Evolutionary conservation across 2,888 invertebrate genomes (phyloP).

Genomic region (Zygogramma bicolorata): DNA sequence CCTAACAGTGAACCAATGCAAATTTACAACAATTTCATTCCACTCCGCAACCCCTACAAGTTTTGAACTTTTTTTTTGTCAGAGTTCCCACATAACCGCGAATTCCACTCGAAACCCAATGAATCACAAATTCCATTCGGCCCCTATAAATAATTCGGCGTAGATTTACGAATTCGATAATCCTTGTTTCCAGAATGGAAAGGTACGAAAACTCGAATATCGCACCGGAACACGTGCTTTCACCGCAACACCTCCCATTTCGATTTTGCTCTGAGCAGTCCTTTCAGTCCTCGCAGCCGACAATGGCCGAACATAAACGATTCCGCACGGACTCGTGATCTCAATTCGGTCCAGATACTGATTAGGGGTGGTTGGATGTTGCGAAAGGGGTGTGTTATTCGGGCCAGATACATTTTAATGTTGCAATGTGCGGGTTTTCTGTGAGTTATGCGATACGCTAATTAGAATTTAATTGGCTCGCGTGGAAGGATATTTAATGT

Average conservation of each 20-base stretch:
- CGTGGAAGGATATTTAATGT: neutral
- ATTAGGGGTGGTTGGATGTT: slow-evolving; percentile 36
- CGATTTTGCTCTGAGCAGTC: slow-evolving; percentile 30
- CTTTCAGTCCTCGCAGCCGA: slow-evolving; percentile 26
- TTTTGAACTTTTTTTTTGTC: neutral
- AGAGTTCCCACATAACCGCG: neutral
- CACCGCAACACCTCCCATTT: slow-evolving; percentile 31
- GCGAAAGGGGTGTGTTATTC: slow-evolving; percentile 38
- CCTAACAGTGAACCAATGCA: too few species aligned
- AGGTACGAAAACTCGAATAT: slow-evolving; percentile 4
- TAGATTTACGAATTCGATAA: neutral
- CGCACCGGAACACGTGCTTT: slow-evolving; percentile 28
- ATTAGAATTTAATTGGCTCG: neutral
- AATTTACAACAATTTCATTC: too few species aligned
- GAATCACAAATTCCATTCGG: neutral
- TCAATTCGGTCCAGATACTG: slow-evolving; percentile 46
- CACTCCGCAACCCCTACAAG: too few species aligned
- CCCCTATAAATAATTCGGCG: neutral
- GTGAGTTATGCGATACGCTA: neutral
- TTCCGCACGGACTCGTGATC: slow-evolving; percentile 28
- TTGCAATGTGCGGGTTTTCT: neutral
- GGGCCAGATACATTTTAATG: neutral
- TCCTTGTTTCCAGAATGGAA: neutral
- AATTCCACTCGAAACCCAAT: neutral
- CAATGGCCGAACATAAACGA: slow-evolving; percentile 28